Evolutionary conservation across 2,797 vertebrate species (phyloP).

Genomic region (Diglossa cyanea): DNA sequence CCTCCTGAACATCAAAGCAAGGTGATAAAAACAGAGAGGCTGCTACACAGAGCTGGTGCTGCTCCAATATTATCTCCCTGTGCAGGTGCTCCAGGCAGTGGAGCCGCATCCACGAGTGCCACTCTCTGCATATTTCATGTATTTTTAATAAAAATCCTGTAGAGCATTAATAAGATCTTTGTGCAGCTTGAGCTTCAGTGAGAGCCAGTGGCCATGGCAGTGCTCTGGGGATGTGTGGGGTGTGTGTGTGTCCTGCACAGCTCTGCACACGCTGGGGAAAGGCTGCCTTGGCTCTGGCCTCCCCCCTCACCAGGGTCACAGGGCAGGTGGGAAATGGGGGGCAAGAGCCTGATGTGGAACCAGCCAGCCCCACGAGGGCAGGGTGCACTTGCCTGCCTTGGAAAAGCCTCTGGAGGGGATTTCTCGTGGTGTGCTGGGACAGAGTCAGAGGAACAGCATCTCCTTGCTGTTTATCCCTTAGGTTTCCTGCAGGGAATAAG

Average conservation of each 20-base stretch:
- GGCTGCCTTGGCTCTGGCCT: not conserved
- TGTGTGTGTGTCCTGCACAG: not conserved
- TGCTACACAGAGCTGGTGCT: rapidly evolving
- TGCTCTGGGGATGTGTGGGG: rapidly evolving
- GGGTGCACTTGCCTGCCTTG: rapidly evolving
- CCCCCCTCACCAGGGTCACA: rapidly evolving
- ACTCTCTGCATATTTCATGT: not conserved
- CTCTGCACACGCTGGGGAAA: not conserved
- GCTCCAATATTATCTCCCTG: not conserved
- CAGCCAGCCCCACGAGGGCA: not conserved
- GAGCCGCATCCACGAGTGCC: not conserved
- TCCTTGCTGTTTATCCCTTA: not conserved
- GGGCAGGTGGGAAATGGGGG: not conserved
- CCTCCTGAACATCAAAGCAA: not conserved
- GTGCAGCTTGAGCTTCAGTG: not conserved
- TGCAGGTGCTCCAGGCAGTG: not conserved
- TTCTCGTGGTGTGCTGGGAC: not conserved
- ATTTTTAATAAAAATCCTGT: not conserved
- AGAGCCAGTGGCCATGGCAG: rapidly evolving
- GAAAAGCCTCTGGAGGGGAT: not conserved
- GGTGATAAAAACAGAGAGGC: not conserved
- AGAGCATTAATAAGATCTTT: not conserved
- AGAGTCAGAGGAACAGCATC: rapidly evolving
- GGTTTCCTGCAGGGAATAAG: not conserved
- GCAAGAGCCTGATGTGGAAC: rapidly evolving